Evolutionary conservation across 2,113 vertebrate genomes (phyloP).

Genomic region (Pseudopodoces humilis): DNA sequence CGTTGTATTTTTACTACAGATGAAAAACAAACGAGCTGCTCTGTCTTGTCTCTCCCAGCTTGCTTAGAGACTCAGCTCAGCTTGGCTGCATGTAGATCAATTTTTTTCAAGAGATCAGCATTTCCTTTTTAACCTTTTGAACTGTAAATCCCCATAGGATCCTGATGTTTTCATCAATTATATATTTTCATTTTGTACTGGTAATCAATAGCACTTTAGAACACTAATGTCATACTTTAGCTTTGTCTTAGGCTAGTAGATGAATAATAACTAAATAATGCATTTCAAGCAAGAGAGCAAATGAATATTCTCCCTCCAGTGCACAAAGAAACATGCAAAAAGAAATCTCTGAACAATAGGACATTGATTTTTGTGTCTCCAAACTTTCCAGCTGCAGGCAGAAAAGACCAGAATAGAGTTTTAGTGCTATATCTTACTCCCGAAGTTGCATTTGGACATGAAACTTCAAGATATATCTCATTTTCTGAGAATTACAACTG

Average conservation of each 20-base stretch:
- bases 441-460: not conserved
- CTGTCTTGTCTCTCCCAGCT: constrained; percentile 24
- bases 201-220: constrained; percentile 60
- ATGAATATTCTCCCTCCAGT: constrained; percentile 34
- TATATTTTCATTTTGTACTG: constrained; percentile 66
- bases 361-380: constrained; percentile 62
- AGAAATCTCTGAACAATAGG: constrained; percentile 41
- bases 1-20: constrained; percentile 24
- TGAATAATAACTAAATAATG: constrained; percentile 64
- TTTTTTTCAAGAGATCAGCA: constrained; percentile 47
- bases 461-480: not conserved
- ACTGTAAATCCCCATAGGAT: constrained; percentile 25
- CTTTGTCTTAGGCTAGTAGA: constrained; percentile 39
- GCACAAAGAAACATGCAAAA: constrained; percentile 43
- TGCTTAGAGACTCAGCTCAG: constrained; percentile 28
- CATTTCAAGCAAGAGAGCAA: constrained; percentile 52
- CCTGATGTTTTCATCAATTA: constrained; percentile 66
- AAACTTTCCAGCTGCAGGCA: constrained; percentile 33
- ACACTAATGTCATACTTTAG: constrained; percentile 49
- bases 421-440: not conserved
- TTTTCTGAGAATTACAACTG: not conserved
- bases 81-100: constrained; percentile 39
- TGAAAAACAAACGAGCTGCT: constrained; percentile 56
- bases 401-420: not conserved
- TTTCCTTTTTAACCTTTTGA: constrained; percentile 49